These are phyloP conservation scores for Papilio xuthus DNA, from an alignment of 1,140 invertebrate species.

Conservation along the genomic window DNA sequence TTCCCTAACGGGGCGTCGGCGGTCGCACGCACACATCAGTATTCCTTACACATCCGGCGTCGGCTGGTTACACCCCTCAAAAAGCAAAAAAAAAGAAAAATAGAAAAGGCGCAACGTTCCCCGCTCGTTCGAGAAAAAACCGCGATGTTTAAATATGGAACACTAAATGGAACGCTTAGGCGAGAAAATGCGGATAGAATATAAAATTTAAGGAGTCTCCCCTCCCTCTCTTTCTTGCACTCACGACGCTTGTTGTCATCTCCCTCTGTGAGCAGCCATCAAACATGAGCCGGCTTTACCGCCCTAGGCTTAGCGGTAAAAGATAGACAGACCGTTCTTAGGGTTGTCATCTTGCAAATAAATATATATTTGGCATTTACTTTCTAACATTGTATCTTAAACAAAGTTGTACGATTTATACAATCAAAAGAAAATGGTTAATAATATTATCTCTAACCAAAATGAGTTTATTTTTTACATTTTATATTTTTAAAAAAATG, in stretches of 20 bases:
- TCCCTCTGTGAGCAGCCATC: slow-evolving; percentile 64
- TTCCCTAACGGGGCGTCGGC: slow-evolving; percentile 77
- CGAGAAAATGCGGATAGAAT: slow-evolving; percentile 81
- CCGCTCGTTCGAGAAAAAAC: slow-evolving; percentile 69
- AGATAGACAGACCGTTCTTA: slow-evolving; percentile 73
- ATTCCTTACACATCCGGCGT: slow-evolving; percentile 70
- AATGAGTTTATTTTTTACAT: not conserved
- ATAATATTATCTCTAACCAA: not conserved
- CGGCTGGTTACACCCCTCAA: slow-evolving; percentile 63
- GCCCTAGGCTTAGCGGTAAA: slow-evolving; percentile 80
- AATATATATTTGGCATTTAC: not conserved
- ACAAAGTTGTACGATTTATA: not conserved
- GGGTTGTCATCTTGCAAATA: slow-evolving; percentile 59
- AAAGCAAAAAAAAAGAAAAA: slow-evolving; percentile 65
- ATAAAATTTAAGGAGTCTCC: slow-evolving; percentile 77
- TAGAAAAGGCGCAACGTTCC: slow-evolving; percentile 72
- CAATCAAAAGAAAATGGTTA: not conserved
- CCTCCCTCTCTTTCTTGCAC: slow-evolving; percentile 57
- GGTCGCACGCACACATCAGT: slow-evolving; percentile 78
- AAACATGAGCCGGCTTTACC: slow-evolving; percentile 71
- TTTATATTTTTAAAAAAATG: too few species aligned
- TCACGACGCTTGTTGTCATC: slow-evolving; percentile 50
- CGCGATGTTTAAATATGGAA: slow-evolving; percentile 80
- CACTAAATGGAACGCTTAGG: slow-evolving; percentile 81
- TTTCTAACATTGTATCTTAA: not conserved